Evolutionary conservation across 2,888 invertebrate genomes (phyloP).

Genomic region (Cephus rjabovi): DNA sequence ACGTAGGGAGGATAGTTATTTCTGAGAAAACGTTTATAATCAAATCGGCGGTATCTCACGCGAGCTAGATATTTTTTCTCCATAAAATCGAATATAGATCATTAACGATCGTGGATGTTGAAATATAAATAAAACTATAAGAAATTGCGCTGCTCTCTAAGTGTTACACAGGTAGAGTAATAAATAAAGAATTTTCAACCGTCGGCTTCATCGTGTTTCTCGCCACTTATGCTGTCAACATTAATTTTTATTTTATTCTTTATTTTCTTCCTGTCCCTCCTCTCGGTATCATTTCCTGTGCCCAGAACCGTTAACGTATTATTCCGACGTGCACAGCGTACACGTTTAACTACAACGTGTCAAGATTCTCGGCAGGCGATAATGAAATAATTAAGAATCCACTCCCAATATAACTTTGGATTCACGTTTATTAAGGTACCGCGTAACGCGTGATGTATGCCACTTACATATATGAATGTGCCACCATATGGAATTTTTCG

Average conservation of each 20-base stretch:
- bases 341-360: constrained; percentile 13
- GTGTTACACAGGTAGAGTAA: background rate
- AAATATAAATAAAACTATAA: background rate
- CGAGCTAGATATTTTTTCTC: background rate
- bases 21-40: background rate
- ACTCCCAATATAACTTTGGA: background rate
- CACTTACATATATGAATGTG: too few relatives aligned
- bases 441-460: too few relatives aligned
- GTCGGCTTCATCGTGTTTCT: background rate
- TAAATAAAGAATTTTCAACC: background rate
- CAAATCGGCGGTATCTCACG: background rate
- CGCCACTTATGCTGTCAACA: background rate
- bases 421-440: too few relatives aligned
- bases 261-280: background rate
- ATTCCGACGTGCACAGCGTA: background rate
- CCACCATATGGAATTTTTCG: background rate
- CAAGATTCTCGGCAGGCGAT: constrained; percentile 16
- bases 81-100: background rate
- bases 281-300: background rate
- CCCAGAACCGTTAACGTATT: background rate
- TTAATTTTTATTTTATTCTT: background rate
- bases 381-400: constrained; percentile 19
- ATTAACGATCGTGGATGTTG: background rate
- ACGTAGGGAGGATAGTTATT: background rate
- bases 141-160: background rate